Base-by-base conservation (phyloP, 2,888 invertebrate species). In the Habroteleia sp. region DNA sequence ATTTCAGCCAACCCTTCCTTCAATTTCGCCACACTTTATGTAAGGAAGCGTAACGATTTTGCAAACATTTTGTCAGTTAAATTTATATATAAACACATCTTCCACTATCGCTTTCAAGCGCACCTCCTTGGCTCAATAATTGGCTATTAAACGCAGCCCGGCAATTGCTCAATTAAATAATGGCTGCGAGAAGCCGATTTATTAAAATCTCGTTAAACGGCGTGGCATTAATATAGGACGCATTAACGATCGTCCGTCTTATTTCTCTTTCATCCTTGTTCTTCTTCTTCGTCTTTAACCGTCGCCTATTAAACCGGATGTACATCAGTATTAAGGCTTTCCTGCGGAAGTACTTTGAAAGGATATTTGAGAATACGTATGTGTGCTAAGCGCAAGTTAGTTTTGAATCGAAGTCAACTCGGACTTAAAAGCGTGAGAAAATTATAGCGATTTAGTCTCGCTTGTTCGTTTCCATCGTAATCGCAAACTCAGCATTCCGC, bases 281-380 rank as follows among this genome's bases (percentile, higher is more conserved):
- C 46, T 66, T 60, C 58, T 52, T 65, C 58, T 58, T 39, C 65
- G 62, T 68, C 66, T 63, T 50, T 11, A 62, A 74, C 63, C 63
- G 74, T 65, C 69, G 48, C 39, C 73, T 69, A 58, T 63, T 74
- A 74, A 74, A 74, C 80, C 80, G 80, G 80, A 80, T 77, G 78
- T 74, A 63, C 69, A 66, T 60, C 62, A 76, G 62, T 63, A 74
- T 74, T 76, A 76, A 69, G 66, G 76, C 74, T 77, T 77, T 77
- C 77, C 77, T 74, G 77, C 66, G 71, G 77, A 77, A 74, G 62
- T 71, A 74, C 71, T 74, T 74, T 72, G 74, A 72, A 71, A 72
- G 68, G 74, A 77, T 74, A 72, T 74, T 74, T 74, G 66, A 77
- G 77, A 77, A 66, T 74, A 60, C 31, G 50, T 42, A 46, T 60